phyloP scores from a whole-genome alignment of 2,113 vertebrate genomes.

The Cephalopterus ornatus region DNA sequence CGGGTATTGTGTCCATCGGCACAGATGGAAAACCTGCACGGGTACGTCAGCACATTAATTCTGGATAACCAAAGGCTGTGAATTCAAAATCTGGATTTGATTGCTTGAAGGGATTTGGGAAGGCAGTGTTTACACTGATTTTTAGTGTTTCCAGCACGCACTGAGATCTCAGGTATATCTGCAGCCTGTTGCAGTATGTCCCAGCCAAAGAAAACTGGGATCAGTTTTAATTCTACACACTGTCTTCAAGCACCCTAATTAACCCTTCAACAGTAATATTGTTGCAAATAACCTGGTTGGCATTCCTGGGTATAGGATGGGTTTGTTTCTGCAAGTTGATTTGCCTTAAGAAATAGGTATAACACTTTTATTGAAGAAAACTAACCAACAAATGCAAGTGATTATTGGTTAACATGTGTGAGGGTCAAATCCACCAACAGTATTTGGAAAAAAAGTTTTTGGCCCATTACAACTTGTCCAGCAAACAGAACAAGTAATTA shows the following conservation, averaged over 20 bases:
- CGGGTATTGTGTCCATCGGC: conserved; percentile 19
- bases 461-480: not conserved
- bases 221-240: not conserved
- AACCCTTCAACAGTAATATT: not conserved
- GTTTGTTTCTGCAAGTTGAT: not conserved
- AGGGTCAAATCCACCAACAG: not conserved
- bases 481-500: not conserved
- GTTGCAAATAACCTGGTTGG: not conserved
- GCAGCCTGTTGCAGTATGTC: not conserved
- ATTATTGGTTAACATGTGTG: not conserved
- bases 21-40: not conserved
- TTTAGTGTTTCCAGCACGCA: not conserved
- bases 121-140: not conserved
- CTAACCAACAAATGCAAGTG: not conserved
- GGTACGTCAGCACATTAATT: not conserved
- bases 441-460: not conserved
- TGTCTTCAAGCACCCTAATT: not conserved
- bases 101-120: not conserved
- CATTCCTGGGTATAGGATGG: not conserved
- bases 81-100: not conserved
- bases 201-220: not conserved
- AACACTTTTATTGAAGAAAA: not conserved
- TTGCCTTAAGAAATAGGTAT: not conserved
- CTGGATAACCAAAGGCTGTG: not conserved
- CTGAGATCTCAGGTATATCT: not conserved